phyloP scores from a whole-genome alignment of 1,140 invertebrate species.

The Hyphantria cunea region DNA sequence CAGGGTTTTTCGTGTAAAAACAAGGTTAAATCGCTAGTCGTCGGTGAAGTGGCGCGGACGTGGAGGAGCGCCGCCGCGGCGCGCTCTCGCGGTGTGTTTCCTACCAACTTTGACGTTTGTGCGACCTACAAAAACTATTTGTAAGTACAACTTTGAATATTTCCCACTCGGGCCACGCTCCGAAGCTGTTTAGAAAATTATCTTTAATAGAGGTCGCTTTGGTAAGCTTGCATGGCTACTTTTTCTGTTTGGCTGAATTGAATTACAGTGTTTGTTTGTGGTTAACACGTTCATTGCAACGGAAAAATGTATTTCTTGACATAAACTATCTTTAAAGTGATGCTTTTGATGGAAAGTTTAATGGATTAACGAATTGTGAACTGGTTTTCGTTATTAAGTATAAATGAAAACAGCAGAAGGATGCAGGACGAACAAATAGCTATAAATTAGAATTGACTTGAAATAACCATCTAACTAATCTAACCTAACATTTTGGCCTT shows the following conservation, averaged over 20 bases:
- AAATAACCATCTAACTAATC: no score
- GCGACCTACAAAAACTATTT: constrained; percentile 44
- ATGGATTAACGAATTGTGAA: not conserved
- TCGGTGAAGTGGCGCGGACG: constrained; percentile 51
- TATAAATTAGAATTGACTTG: no score
- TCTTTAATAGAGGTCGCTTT: constrained; percentile 12
- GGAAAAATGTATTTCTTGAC: not conserved
- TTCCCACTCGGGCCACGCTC: constrained; percentile 30
- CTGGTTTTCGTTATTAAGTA: not conserved
- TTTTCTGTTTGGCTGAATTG: not conserved
- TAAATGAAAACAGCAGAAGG: not conserved
- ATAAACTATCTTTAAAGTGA: no score
- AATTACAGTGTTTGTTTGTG: not conserved
- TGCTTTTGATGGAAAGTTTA: no score
- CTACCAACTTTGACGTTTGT: constrained; percentile 53
- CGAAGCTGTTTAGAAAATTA: constrained; percentile 27
- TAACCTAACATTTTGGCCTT: no score
- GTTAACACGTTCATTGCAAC: constrained; percentile 5
- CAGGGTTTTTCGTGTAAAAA: constrained; percentile 62
- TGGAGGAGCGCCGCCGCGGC: constrained; percentile 48
- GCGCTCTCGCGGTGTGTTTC: constrained; percentile 48
- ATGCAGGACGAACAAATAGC: no score
- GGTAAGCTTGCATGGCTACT: not conserved
- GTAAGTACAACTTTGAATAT: constrained; percentile 68
- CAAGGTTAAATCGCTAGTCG: constrained; percentile 40